phyloP scores from a whole-genome alignment of 2,888 invertebrate genomes.

The Adelognathus sp. region DNA sequence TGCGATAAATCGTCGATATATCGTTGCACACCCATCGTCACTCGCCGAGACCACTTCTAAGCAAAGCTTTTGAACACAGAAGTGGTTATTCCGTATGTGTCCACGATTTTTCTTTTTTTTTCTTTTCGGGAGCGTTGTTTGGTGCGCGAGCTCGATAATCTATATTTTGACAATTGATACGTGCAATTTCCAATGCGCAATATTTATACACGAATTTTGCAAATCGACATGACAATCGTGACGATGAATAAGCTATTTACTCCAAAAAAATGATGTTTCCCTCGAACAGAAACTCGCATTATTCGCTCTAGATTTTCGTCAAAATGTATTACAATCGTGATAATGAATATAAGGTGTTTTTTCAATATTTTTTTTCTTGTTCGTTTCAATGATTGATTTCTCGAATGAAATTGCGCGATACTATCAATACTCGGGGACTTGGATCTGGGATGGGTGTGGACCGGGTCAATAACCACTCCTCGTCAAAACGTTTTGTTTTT shows the following conservation, averaged over 20 bases:
- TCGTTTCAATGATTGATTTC: not conserved
- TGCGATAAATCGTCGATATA: constrained; percentile 36
- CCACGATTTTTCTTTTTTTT: constrained; percentile 35
- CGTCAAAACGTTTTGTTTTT: constrained; percentile 73
- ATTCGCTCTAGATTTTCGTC: no score
- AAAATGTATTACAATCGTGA: no score
- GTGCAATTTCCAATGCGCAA: constrained; percentile 15
- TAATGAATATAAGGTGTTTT: not conserved
- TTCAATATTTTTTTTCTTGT: constrained; percentile 6
- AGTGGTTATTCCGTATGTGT: constrained; percentile 76
- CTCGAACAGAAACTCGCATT: no score
- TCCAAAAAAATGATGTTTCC: not conserved
- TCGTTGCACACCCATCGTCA: constrained; percentile 8
- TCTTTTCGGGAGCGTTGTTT: constrained; percentile 47
- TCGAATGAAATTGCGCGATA: constrained; percentile 34
- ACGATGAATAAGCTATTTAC: not conserved
- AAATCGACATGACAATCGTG: constrained; percentile 2
- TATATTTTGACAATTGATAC: not conserved
- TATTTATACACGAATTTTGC: constrained; percentile 10
- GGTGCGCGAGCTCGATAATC: constrained; percentile 56
- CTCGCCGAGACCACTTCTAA: constrained; percentile 25
- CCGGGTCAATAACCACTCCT: constrained; percentile 79
- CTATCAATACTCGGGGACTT: constrained; percentile 55
- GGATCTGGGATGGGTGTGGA: constrained; percentile 72
- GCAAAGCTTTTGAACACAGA: constrained; percentile 77